Evolutionary conservation across 2,888 invertebrate genomes (phyloP).

Genomic region (Trichacis sp.): DNA sequence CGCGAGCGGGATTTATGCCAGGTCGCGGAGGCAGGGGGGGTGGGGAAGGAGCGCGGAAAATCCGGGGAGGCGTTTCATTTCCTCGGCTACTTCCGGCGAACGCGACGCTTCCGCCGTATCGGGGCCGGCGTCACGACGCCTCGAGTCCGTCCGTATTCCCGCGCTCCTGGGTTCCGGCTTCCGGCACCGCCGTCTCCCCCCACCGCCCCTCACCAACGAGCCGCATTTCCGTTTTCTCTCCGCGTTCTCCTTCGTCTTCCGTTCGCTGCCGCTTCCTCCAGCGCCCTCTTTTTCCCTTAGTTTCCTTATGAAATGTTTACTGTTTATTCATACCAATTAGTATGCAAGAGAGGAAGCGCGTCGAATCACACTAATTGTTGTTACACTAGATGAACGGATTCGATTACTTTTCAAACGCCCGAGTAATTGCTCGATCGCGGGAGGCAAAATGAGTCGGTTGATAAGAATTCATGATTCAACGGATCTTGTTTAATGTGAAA

Average conservation of each 20-base stretch:
- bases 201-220: slow-evolving; percentile 11
- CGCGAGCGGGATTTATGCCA: too few relatives aligned
- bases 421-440: not conserved
- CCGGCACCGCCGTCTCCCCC: slow-evolving; percentile 52
- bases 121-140: slow-evolving; percentile 47
- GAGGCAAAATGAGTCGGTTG: not conserved
- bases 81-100: slow-evolving; percentile 68
- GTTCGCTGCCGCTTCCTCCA: slow-evolving; percentile 47
- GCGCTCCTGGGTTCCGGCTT: slow-evolving; percentile 59
- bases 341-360: slow-evolving; percentile 32
- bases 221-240: slow-evolving; percentile 45
- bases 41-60: not conserved
- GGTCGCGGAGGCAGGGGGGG: not conserved
- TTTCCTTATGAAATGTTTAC: slow-evolving; percentile 29
- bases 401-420: slow-evolving; percentile 31
- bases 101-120: slow-evolving; percentile 66
- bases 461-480: not conserved
- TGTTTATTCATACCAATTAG: slow-evolving; percentile 41
- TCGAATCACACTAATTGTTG: slow-evolving; percentile 36
- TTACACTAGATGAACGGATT: slow-evolving; percentile 32
- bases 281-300: slow-evolving; percentile 19
- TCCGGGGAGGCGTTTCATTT: slow-evolving; percentile 65
- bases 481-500: not conserved
- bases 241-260: slow-evolving; percentile 49
- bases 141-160: slow-evolving; percentile 54